Base-by-base conservation (phyloP, 2,113 vertebrate genomes). In the Callorhinus ursinus region DNA sequence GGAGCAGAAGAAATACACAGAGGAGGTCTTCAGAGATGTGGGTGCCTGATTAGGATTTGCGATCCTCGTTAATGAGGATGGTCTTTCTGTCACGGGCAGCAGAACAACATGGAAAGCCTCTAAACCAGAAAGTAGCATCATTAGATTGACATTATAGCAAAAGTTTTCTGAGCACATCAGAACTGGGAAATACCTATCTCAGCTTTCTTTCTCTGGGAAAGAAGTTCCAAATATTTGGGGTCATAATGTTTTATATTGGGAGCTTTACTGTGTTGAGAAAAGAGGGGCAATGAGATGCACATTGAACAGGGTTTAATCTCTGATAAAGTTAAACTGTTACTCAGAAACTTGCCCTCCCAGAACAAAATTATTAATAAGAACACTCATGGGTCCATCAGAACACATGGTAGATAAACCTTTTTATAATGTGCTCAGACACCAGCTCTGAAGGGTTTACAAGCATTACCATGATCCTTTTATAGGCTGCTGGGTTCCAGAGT, bases 251-350 rank as follows among this genome's bases (percentile, higher is more conserved):
- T 80, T 80, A 16, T 16, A 69, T 79, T 36, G 24, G 33, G 26
- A 87, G 21, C 18, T 61, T 46, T 33, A 11, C 39, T 76, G 13
- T 86, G 65, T 93, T 98, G 97, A 91, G 67, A 93, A 72, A 84
- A 89, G 65, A 90, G 76, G 22, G 24, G 97, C 87, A 9, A n/a
- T 96, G 94, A 98, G 92, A 74, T 88, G 93, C 28, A 14, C n/a
- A 10, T 31, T 82, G 95, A 76, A 79, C 88, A 95, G 28, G 57
- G 24, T 80, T 97, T 96, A 71, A 71, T 98, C 98, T 97, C 96
- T 97, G 92, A 98, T 96, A 93, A 96, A 97, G 88, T 95, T 0
- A 95, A 97, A 97, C 94, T 88, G 69, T 53, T 57, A 59, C 88
- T 96, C 93, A 97, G 96, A 90, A 97, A 97, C 77, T 69, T 59